Conservation (phyloP, 30 jellyfish, hydroid and myxozoan genomes). For the Cassiopea xamachana region DNA sequence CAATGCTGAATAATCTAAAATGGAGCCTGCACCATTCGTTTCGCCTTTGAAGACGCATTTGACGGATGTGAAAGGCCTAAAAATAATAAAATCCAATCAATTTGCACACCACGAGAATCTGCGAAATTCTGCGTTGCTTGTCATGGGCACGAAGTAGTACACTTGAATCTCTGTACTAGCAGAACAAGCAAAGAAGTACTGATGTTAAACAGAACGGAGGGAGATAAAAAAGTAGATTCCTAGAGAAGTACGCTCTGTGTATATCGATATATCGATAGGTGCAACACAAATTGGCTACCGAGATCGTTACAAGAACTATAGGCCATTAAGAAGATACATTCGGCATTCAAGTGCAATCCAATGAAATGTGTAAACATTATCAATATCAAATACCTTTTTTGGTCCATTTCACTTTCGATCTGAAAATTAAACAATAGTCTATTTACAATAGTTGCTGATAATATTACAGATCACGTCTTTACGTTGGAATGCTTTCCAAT, state of each 20-base stretch:
- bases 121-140: not conserved
- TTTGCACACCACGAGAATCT: not conserved
- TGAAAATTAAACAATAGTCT: not conserved
- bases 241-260: too few species aligned
- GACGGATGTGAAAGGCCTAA: constrained; percentile 56
- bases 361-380: too few species aligned
- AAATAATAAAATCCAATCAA: not conserved
- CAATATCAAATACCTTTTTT: not conserved
- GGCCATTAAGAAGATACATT: too few species aligned
- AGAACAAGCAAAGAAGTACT: too few species aligned
- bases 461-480: not conserved
- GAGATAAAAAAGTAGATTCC: too few species aligned
- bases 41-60: constrained; percentile 51
- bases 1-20: constrained; percentile 1
- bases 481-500: not conserved
- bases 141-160: not conserved
- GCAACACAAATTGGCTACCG: too few species aligned
- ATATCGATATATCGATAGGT: too few species aligned
- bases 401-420: not conserved
- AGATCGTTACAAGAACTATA: too few species aligned
- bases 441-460: not conserved
- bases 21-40: constrained; percentile 3
- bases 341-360: too few species aligned
- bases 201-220: too few species aligned
- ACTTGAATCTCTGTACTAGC: too few species aligned